Evolutionary conservation across 2,113 vertebrate genomes (phyloP), one percentile per base, ranked within the genome.

Genomic region (Ageneiosus marmoratus): DNA sequence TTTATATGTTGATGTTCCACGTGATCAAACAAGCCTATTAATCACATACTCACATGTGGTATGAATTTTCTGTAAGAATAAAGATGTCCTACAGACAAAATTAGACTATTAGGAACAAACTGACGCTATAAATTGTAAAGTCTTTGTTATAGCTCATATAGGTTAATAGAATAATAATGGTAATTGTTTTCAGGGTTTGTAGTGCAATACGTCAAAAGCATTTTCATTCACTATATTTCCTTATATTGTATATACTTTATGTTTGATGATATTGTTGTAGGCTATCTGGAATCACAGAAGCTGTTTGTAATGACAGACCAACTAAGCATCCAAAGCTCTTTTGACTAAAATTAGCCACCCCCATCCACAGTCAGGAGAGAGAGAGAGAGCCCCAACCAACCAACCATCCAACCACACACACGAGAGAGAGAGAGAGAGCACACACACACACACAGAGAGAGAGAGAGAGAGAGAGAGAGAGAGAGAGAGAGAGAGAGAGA

Each of bases 291-390:
- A 77, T 58, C 2, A 15, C 12, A 58, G 6, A 56, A 58, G 75
- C 53, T 51, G 56, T 18, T 63, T 51, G 18, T 16, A 51, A 41
- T 82, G 24, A 65, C 37, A 37, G 65, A 72, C 44, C 12, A 75
- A 63, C 72, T 48, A 50, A 75, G 18, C 70, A n/a, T 32, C 41
- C 69, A 48, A 46, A 34, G 27, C 41, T 46, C 70, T 29, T 82
- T 34, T 74, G 69, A 60, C 16, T 48, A 74, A 75, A 24, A 56
- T 50, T 53, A 60, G 41, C 69, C 34, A 73, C 80, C 65, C 80
- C 79, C 80, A 72, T 51, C 34, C 18, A 46, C 79, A 79, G 27
- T 44, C 79, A 72, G 24, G 13, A 29, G n/a, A n/a, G n/a, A n/a
- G n/a, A n/a, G n/a, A n/a, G n/a, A n/a, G n/a, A 77, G 51, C 74